Conservation (phyloP, 1,140 invertebrate genomes). For the Cherax destructor region DNA sequence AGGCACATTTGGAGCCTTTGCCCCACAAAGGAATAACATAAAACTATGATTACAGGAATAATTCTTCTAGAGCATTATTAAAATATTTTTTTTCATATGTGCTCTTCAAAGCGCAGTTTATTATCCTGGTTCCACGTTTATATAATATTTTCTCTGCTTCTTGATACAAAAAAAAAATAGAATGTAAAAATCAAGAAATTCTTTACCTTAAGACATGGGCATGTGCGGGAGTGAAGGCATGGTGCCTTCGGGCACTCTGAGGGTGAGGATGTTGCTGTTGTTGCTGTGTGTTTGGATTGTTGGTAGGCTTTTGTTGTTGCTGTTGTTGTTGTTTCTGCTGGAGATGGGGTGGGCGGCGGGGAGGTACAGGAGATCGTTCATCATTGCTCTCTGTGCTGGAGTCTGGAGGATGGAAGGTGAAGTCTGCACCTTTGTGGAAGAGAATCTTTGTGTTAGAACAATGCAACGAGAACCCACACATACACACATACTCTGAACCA, state of each 20-base stretch:
- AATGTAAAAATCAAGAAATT: too few relatives aligned
- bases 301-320: not conserved
- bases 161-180: too few relatives aligned
- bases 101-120: too few relatives aligned
- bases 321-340: constrained; percentile 37
- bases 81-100: too few relatives aligned
- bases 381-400: constrained; percentile 72
- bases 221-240: constrained; percentile 47
- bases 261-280: constrained; percentile 36
- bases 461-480: not conserved
- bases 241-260: constrained; percentile 41
- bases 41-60: too few relatives aligned
- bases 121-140: too few relatives aligned
- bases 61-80: too few relatives aligned
- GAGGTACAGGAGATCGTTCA: constrained; percentile 62
- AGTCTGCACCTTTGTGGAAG: constrained; percentile 48
- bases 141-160: too few relatives aligned
- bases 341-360: constrained; percentile 52
- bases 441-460: not conserved
- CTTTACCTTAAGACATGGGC: constrained; percentile 55
- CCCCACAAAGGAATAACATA: too few relatives aligned
- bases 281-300: not conserved
- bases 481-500: not conserved
- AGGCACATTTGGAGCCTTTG: too few relatives aligned
- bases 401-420: constrained; percentile 65